Percentiles rank a stretch among this genome's conserved stretches.
Evolutionary conservation across 2,797 vertebrate genomes (phyloP).

Genomic region (Tauraco hartlaubi): DNA sequence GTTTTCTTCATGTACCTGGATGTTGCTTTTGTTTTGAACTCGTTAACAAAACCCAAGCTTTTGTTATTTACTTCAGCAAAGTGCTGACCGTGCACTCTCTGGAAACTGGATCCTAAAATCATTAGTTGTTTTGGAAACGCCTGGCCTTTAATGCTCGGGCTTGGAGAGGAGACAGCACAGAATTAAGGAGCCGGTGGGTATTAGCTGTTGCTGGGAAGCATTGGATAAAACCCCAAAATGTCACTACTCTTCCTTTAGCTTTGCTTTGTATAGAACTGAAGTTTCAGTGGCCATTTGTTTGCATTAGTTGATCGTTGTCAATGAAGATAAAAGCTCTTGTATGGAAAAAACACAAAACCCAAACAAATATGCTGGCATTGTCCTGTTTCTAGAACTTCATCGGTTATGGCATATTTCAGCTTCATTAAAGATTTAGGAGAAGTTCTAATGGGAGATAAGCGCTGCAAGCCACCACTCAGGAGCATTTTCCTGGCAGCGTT

Average conservation of each 20-base stretch:
- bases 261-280: slow-evolving; percentile 31
- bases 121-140: slow-evolving; percentile 28
- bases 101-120: slow-evolving; percentile 28
- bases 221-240: slow-evolving; percentile 33
- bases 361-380: background rate
- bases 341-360: background rate
- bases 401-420: slow-evolving; percentile 34
- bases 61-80: background rate
- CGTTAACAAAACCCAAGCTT: slow-evolving; percentile 10
- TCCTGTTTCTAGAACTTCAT: slow-evolving; percentile 35
- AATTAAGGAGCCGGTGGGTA: background rate
- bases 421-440: slow-evolving; percentile 57
- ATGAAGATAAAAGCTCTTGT: slow-evolving; percentile 49
- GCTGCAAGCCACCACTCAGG: background rate
- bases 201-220: slow-evolving; percentile 54
- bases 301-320: slow-evolving; percentile 53
- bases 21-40: slow-evolving; percentile 12
- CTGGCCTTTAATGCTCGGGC: slow-evolving; percentile 13
- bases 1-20: background rate
- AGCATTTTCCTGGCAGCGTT: background rate
- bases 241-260: slow-evolving; percentile 29
- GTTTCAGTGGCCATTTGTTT: slow-evolving; percentile 59
- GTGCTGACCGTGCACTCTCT: background rate
- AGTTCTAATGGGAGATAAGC: slow-evolving; percentile 20
- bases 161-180: background rate